phyloP scores from a whole-genome alignment of 2,888 invertebrate species.

The Eupithecia centaureata region DNA sequence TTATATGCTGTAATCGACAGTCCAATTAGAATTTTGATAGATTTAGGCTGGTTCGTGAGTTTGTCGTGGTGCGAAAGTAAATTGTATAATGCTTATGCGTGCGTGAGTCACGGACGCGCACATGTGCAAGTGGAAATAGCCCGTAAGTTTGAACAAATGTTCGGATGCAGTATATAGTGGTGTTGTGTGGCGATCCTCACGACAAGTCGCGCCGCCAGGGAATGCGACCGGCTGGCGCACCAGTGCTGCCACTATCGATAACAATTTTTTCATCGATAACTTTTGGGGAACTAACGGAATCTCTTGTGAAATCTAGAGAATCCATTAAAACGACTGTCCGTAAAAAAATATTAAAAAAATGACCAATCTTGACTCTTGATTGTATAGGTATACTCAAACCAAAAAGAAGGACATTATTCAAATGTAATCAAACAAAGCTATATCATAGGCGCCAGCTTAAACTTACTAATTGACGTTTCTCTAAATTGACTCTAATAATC shows the following conservation, averaged over 20 bases:
- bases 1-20: conserved; percentile 51
- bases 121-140: conserved; percentile 81
- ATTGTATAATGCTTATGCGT: conserved; percentile 66
- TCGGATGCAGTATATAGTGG: conserved; percentile 54
- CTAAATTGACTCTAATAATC: conserved; percentile 7
- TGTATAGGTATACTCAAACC: not conserved
- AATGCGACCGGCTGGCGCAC: conserved; percentile 81
- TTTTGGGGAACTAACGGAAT: not conserved
- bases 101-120: conserved; percentile 78
- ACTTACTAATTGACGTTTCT: conserved; percentile 15
- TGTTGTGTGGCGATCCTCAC: conserved; percentile 68
- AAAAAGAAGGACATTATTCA: conserved; percentile 7
- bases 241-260: conserved; percentile 64
- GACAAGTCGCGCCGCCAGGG: conserved; percentile 71
- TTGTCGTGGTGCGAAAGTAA: conserved; percentile 58
- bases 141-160: conserved; percentile 75
- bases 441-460: not conserved
- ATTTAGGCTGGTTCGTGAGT: conserved; percentile 32
- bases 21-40: conserved; percentile 63
- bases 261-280: conserved; percentile 37
- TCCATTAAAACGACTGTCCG: too few relatives aligned
- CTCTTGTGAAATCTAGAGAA: not conserved
- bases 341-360: too few relatives aligned
- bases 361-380: not conserved
- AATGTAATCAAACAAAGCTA: conserved; percentile 12